Conservation (phyloP, 1,140 invertebrate species). For the Subanguina moxae region DNA sequence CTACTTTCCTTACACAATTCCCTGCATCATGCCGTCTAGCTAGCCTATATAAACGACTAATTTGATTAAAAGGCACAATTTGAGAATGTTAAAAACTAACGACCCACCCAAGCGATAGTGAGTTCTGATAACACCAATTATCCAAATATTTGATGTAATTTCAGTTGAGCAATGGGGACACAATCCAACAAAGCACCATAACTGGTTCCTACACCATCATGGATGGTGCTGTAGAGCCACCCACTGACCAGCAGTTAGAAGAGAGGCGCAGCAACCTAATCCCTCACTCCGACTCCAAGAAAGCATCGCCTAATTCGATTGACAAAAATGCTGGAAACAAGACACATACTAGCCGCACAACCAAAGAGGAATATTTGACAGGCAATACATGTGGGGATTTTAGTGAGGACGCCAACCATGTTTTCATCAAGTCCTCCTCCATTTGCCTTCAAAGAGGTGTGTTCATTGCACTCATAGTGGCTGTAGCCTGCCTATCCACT, state of each 20-base stretch:
- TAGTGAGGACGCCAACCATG: not conserved
- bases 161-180: not conserved
- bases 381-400: too few species aligned
- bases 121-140: too few species aligned
- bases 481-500: not conserved
- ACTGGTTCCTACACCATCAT: slow-evolving; percentile 41
- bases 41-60: too few species aligned
- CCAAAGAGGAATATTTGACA: not conserved
- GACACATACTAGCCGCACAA: not conserved
- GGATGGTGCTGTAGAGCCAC: slow-evolving; percentile 4
- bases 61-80: too few species aligned
- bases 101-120: too few species aligned
- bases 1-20: too few species aligned
- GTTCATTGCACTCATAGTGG: not conserved
- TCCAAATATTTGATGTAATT: slow-evolving; percentile 10
- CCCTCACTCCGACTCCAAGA: not conserved
- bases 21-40: too few species aligned
- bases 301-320: not conserved
- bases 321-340: not conserved
- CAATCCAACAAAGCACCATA: slow-evolving; percentile 22
- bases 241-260: not conserved
- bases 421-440: not conserved
- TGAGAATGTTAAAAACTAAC: too few species aligned
- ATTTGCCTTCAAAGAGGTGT: not conserved
- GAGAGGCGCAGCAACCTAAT: not conserved